Base-by-base conservation (phyloP, 2,797 vertebrate genomes). In the Holocentrus rufus region DNA sequence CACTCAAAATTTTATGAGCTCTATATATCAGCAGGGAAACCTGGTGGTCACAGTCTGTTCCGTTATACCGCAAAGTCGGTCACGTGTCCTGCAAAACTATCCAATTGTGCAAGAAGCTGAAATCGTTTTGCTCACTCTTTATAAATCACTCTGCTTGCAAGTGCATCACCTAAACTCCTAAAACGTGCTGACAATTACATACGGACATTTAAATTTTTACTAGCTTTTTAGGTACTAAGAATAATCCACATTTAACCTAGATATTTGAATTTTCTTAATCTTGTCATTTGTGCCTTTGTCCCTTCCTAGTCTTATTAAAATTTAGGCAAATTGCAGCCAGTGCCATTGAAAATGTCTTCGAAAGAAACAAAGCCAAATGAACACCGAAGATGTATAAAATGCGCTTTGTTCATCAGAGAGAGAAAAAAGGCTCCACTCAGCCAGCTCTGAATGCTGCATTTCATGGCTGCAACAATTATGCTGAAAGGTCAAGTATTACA, bases 401-500 rank as follows among this genome's bases (percentile, higher is more conserved):
- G 94, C 90, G 92, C 95, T 97, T 97, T 96, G 84, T 93, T 97
- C 95, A 93, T 90, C 90, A 77, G 82, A 91, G 87, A 79, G 65
- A 82, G 61, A 81, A 94, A 94, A 94, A 85, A 88, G 78, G 92
- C 93, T 95, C 95, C 94, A 97, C 97, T 98, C 95, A 96, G 92
- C 83, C 65, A 90, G 92, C 93, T 85, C 91, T 98, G 96, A 98
- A 99, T 96, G 94, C 95, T 93, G 95, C 95, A 94, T 98, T 98
- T 98, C 95, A 95, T 94, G 95, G 95, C 94, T 96, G 95, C 96
- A 94, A 97, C 97, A 97, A 98, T 98, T 98, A 97, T 96, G 93
- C 95, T 95, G 95, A 97, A 97, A 98, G 98, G 97, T 99, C 97
- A 99, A 99, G 98, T 98, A 97, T 98, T 97, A 97, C 95, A 95